These are phyloP conservation scores for Anneissia japonica DNA, from an alignment of 35 echinoderm and acorn worm species.

Conservation along the genomic window DNA sequence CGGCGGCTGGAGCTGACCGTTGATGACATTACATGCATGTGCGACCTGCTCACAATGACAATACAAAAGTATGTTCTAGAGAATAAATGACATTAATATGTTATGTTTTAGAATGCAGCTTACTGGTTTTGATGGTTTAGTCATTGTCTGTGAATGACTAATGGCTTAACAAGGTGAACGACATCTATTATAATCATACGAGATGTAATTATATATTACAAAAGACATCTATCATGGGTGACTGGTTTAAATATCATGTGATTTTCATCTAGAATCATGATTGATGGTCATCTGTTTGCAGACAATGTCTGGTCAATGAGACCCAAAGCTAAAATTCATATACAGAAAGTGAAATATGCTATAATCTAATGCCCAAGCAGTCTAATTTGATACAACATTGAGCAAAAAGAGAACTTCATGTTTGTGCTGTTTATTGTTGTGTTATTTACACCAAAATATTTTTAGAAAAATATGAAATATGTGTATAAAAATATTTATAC, in stretches of 20 bases:
- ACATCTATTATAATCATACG: neutral
- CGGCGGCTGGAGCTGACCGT: no score
- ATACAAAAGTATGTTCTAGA: neutral
- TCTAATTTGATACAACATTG: no score
- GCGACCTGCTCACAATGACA: neutral
- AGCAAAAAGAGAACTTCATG: no score
- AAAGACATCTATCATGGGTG: neutral
- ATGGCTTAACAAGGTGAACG: neutral
- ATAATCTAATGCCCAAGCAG: no score
- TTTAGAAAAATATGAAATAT: no score
- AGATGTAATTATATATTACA: neutral
- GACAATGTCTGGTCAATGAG: neutral
- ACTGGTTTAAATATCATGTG: neutral
- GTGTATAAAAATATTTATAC: no score
- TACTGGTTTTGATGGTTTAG: neutral
- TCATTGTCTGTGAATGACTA: neutral
- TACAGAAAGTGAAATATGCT: no score
- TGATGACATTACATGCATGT: no score
- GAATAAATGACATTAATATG: neutral
- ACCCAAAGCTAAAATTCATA: no score
- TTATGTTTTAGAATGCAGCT: neutral
- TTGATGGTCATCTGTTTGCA: neutral
- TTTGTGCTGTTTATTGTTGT: no score
- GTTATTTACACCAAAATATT: no score
- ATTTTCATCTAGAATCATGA: neutral